phyloP scores from a whole-genome alignment of 2,888 invertebrate species.

The Cephus pulcher region DNA sequence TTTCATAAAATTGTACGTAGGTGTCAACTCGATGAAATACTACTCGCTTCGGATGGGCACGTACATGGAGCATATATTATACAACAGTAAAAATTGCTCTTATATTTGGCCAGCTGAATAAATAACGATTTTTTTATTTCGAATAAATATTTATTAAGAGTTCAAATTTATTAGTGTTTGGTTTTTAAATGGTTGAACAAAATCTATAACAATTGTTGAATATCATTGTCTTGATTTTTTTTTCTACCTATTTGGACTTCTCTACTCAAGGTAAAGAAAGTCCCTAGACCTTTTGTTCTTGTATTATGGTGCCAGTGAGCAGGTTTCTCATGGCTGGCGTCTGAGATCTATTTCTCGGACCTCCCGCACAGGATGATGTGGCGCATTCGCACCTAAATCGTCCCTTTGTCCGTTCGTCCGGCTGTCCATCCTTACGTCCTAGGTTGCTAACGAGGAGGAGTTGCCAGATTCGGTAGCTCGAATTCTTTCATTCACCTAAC shows the following conservation, averaged over 20 bases:
- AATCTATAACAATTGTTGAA: neutral
- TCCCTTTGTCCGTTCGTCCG: constrained; percentile 48
- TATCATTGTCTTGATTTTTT: constrained; percentile 2
- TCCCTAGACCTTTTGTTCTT: neutral
- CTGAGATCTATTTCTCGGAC: constrained; percentile 50
- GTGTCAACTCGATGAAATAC: neutral
- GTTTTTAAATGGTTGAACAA: neutral
- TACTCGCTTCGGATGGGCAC: neutral
- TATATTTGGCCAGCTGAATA: neutral
- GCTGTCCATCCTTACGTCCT: constrained; percentile 37
- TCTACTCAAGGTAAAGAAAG: constrained; percentile 2
- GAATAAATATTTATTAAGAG: neutral
- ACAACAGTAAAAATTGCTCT: neutral
- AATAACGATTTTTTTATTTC: neutral
- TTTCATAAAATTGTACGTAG: neutral
- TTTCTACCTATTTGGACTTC: neutral
- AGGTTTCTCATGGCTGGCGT: neutral
- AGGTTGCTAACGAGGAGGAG: constrained; percentile 44
- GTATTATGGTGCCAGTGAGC: neutral
- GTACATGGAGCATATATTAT: too few relatives aligned
- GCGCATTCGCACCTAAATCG: constrained; percentile 52
- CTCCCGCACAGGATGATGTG: constrained; percentile 58
- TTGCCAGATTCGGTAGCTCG: constrained; percentile 48
- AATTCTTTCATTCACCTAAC: neutral
- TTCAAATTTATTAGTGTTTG: neutral